phyloP scores from a whole-genome alignment of 2,113 vertebrate species.

The Tragulus kanchil region DNA sequence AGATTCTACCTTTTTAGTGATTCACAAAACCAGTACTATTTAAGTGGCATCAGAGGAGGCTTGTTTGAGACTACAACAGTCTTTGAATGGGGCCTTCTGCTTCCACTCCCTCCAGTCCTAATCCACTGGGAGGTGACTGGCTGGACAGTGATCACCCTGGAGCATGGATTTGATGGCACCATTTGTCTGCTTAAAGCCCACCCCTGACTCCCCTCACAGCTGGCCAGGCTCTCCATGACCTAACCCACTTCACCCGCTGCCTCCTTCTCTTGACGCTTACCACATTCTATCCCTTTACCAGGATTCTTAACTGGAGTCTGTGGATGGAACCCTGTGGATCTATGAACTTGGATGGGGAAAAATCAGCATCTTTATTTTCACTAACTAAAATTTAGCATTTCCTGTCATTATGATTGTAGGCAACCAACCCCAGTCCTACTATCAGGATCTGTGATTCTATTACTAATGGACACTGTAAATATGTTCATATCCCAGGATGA shows the following conservation, averaged over 20 bases:
- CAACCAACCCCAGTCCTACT: not conserved
- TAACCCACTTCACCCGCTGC: not conserved
- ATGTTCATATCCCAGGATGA: not conserved
- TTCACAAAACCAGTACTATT: not conserved
- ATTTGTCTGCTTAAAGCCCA: not conserved
- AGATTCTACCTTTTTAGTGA: not conserved
- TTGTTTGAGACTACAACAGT: not conserved
- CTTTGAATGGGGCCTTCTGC: not conserved
- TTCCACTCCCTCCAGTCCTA: not conserved
- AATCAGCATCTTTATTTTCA: too few species aligned
- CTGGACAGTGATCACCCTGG: too few species aligned
- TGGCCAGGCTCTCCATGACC: not conserved
- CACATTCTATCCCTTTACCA: not conserved
- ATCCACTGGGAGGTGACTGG: not conserved
- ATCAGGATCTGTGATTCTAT: not conserved
- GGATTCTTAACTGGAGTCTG: not conserved
- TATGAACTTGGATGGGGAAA: too few species aligned
- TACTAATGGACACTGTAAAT: not conserved
- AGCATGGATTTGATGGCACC: not conserved
- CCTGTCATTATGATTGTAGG: not conserved
- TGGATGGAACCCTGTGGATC: too few species aligned
- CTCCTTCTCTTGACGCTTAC: not conserved
- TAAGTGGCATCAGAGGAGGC: not conserved
- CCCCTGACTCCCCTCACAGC: accelerated
- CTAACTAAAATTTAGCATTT: slow-evolving; percentile 14